These are phyloP conservation scores for Ostrea denselamellosa DNA, from an alignment of 1,140 invertebrate genomes.

Conservation along the genomic window DNA sequence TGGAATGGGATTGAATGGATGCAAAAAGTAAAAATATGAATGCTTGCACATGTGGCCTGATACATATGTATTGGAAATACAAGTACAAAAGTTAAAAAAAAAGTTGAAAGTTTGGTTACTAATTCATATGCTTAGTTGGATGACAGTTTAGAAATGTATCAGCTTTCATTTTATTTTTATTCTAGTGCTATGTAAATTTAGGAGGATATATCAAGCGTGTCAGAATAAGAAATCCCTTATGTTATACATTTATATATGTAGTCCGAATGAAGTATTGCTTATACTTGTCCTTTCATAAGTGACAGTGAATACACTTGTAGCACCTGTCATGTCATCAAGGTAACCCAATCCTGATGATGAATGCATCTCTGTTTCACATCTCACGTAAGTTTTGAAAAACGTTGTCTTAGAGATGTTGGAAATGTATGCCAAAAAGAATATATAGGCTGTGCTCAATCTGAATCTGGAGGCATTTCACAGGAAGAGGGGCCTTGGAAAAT, in stretches of 20 bases:
- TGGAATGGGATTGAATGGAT: too few relatives aligned
- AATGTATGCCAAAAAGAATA: neutral
- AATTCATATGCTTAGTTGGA: too few relatives aligned
- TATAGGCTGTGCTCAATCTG: neutral
- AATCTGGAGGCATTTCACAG: slow-evolving; percentile 29
- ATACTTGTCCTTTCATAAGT: neutral
- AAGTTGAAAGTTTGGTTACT: too few relatives aligned
- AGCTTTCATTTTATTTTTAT: too few relatives aligned
- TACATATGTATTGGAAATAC: too few relatives aligned
- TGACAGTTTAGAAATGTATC: too few relatives aligned
- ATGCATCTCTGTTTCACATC: too few relatives aligned
- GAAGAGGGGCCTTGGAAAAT: neutral
- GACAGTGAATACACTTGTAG: neutral
- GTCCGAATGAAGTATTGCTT: neutral
- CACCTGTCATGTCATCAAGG: neutral
- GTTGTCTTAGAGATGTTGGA: neutral
- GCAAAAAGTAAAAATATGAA: too few relatives aligned
- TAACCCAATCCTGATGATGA: too few relatives aligned
- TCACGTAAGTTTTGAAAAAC: too few relatives aligned
- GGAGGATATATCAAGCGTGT: neutral
- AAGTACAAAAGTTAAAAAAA: too few relatives aligned
- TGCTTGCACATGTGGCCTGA: too few relatives aligned
- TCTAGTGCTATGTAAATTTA: neutral
- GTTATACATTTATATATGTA: neutral
- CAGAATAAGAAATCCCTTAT: neutral